Base-by-base conservation (phyloP, 2,888 invertebrate genomes). In the Nycteola revayana region DNA sequence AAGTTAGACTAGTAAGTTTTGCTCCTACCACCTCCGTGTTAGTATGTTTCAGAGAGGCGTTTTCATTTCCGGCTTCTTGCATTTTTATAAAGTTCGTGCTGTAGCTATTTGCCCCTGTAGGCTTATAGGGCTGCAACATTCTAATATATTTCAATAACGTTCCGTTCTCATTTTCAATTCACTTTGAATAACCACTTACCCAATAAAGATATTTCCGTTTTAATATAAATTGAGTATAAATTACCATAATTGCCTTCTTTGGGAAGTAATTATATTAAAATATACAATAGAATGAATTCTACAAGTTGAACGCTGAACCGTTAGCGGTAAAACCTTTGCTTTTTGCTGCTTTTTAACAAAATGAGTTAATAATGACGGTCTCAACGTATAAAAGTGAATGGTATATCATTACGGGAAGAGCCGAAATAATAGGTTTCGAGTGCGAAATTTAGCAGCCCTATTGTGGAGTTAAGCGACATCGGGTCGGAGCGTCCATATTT, bases 61-160 rank as follows among this genome's bases (percentile, higher is more conserved):
- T 75, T 75, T 81, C 75, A 82, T 84, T 83, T 83, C 80, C 82
- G 71, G 68, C 66, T 72, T 69, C 77, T 79, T 78, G 76, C 76
- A 80, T 80, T 83, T 82, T 79, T 80, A 80, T 81, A 70, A 73
- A 70, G 62, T 72, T 67, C 68, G 66, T 66, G 64, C 60, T 61
- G 66, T 65, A 71, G 58, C 68, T 66, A 53, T 69, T 69, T 69
- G 57, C 62, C 52, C 64, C 59, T 50, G 59, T 60, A 56, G 63
- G 53, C 58, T 55, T 55, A 32, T 68, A 72, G 69, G 74, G 77
- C 41, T 67, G 70, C 40, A 21, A 14, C 21, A 17, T 44, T 37
- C 33, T 43, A 45, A 49, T 37, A 42, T 9, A 40, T 47, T 47
- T 38, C 9, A 28, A 18, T 34, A 47, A 32, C 26, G 8, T 26